These are phyloP conservation scores for Pomacea maculata DNA, from an alignment of 1,140 invertebrate genomes.

Conservation along the genomic window DNA sequence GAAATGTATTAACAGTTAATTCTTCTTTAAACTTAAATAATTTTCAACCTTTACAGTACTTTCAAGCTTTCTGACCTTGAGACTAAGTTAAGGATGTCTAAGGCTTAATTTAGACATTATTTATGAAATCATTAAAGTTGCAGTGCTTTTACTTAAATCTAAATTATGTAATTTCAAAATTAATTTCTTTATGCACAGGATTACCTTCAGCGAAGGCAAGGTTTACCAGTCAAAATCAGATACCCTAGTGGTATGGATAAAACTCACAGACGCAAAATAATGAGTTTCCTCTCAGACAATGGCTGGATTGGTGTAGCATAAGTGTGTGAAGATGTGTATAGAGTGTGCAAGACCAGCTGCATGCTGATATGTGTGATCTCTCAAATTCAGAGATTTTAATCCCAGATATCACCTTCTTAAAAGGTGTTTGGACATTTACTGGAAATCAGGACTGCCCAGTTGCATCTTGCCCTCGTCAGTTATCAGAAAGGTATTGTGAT, in stretches of 20 bases:
- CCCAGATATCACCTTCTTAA: too few relatives aligned
- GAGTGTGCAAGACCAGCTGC: neutral
- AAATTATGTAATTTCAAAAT: neutral
- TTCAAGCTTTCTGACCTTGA: neutral
- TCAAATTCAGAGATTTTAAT: too few relatives aligned
- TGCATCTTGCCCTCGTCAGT: too few relatives aligned
- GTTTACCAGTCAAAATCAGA: constrained; percentile 60
- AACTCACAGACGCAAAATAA: constrained; percentile 62
- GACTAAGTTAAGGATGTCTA: neutral
- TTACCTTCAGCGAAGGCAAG: constrained; percentile 61
- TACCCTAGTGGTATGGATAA: constrained; percentile 64
- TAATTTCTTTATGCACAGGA: constrained; percentile 46
- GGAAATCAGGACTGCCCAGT: too few relatives aligned
- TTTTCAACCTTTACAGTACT: too few relatives aligned
- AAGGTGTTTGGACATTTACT: too few relatives aligned
- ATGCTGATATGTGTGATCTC: constrained; percentile 1
- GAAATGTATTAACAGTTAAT: too few relatives aligned
- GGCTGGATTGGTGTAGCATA: constrained; percentile 65
- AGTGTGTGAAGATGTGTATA: constrained; percentile 37
- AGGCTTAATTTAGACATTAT: neutral
- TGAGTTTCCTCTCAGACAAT: constrained; percentile 64
- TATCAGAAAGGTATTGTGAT: too few relatives aligned
- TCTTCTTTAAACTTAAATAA: too few relatives aligned
- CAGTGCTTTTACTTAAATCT: neutral
- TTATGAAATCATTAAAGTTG: neutral